Conservation (phyloP, 2,113 vertebrate genomes). For the Chaenogobius annularis region DNA sequence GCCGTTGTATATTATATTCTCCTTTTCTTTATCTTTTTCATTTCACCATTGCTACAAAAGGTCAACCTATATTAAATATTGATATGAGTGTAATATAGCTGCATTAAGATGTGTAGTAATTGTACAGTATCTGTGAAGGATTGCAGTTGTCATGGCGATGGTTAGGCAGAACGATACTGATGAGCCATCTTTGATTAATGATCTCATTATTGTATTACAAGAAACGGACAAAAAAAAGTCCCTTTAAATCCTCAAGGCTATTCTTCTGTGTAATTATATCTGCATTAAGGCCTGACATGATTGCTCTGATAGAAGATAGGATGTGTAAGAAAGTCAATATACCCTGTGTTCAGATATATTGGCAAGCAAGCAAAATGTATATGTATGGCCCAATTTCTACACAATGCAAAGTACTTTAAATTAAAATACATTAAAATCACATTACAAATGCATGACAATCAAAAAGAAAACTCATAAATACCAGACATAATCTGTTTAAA, state of each 20-base stretch:
- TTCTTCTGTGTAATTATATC: conserved; percentile 21
- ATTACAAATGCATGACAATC: too few species aligned
- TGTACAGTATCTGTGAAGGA: conserved; percentile 16
- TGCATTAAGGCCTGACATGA: conserved; percentile 1
- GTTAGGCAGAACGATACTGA: conserved; percentile 9
- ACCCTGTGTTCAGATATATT: too few species aligned
- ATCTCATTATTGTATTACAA: conserved; percentile 35
- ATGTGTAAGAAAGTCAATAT: background rate
- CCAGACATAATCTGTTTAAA: too few species aligned
- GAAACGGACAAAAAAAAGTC: conserved; percentile 25
- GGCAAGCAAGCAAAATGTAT: too few species aligned
- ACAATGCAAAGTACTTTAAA: too few species aligned
- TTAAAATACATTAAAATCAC: too few species aligned
- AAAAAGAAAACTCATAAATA: too few species aligned
- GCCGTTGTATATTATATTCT: background rate
- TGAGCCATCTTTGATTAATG: conserved; percentile 38
- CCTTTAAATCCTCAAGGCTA: conserved; percentile 19
- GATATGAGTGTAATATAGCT: background rate
- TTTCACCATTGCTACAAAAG: background rate
- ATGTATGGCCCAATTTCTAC: too few species aligned
- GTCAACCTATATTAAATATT: conserved; percentile 2
- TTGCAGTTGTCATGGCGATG: conserved; percentile 22
- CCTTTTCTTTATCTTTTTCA: too few species aligned
- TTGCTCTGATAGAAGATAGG: background rate
- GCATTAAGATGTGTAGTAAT: too few species aligned